These are phyloP conservation scores for Torymus auratus DNA, from an alignment of 2,888 invertebrate species.

Conservation along the genomic window DNA sequence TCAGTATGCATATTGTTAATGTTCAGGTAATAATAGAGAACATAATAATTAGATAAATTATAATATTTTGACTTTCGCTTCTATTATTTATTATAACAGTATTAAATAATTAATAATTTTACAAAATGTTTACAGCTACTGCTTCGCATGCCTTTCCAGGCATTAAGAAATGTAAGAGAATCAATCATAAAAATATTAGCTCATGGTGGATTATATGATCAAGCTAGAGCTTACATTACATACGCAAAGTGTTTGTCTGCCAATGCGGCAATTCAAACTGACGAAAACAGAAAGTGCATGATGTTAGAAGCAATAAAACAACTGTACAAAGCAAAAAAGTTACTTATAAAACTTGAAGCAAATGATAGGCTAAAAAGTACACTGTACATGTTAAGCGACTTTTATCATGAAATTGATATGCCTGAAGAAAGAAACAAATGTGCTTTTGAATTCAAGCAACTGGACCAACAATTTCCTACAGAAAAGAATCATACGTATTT, in stretches of 20 bases:
- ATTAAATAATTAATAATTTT: no score
- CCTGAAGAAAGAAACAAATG: constrained; percentile 87
- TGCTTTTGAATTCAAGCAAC: constrained; percentile 87
- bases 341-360: constrained; percentile 87
- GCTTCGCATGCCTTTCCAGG: constrained; percentile 87
- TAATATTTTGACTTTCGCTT: background rate
- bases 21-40: constrained; percentile 78
- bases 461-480: constrained; percentile 85
- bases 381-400: constrained; percentile 80
- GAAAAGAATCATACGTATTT: constrained; percentile 76
- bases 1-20: constrained; percentile 88
- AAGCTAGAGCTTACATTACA: constrained; percentile 86
- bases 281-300: constrained; percentile 78
- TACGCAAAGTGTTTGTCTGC: constrained; percentile 89
- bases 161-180: constrained; percentile 83
- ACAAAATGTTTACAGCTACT: constrained; percentile 78
- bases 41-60: background rate
- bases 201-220: constrained; percentile 89
- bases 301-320: constrained; percentile 81
- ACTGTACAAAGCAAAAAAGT: constrained; percentile 82
- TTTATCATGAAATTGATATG: constrained; percentile 86
- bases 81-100: background rate
- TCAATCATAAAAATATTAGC: constrained; percentile 85
- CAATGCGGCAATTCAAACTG: constrained; percentile 77
- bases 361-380: constrained; percentile 86